phyloP scores from a whole-genome alignment of 2,113 vertebrate genomes.

The Centropus bengalensis region DNA sequence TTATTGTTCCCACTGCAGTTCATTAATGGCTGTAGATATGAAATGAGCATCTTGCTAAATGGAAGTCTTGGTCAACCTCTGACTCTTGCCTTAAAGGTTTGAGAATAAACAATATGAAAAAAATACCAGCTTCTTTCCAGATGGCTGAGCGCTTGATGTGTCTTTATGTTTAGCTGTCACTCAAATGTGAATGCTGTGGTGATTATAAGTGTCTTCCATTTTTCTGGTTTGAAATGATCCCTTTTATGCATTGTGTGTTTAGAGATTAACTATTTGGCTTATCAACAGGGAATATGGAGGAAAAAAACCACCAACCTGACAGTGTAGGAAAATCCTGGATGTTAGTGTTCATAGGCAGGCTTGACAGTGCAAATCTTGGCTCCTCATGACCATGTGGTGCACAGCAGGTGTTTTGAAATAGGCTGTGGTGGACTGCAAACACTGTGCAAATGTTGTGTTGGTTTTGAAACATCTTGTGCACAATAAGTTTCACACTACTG shows the following conservation, averaged over 20 bases:
- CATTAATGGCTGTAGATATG: slow-evolving; percentile 70
- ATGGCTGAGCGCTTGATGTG: slow-evolving; percentile 77
- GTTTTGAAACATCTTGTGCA: neutral
- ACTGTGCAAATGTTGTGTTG: neutral
- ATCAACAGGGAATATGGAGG: slow-evolving; percentile 65
- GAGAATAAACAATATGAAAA: slow-evolving; percentile 76
- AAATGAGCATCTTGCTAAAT: slow-evolving; percentile 79
- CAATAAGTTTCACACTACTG: neutral
- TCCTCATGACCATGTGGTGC: neutral
- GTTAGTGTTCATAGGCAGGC: slow-evolving; percentile 30
- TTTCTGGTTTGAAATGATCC: slow-evolving; percentile 74
- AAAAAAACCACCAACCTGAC: neutral
- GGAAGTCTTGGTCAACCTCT: slow-evolving; percentile 76
- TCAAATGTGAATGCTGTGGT: slow-evolving; percentile 75
- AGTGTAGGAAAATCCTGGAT: slow-evolving; percentile 19
- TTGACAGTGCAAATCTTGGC: neutral
- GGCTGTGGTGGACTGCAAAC: neutral
- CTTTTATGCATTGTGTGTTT: slow-evolving; percentile 77
- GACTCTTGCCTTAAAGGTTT: slow-evolving; percentile 78
- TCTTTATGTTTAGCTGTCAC: slow-evolving; percentile 81
- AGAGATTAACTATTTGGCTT: slow-evolving; percentile 75
- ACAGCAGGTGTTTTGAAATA: neutral
- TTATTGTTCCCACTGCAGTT: slow-evolving; percentile 48
- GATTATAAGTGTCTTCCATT: slow-evolving; percentile 79
- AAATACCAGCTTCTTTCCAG: slow-evolving; percentile 75